Conservation (phyloP, 2,888 invertebrate genomes). For the Stenichneumon culpator region DNA sequence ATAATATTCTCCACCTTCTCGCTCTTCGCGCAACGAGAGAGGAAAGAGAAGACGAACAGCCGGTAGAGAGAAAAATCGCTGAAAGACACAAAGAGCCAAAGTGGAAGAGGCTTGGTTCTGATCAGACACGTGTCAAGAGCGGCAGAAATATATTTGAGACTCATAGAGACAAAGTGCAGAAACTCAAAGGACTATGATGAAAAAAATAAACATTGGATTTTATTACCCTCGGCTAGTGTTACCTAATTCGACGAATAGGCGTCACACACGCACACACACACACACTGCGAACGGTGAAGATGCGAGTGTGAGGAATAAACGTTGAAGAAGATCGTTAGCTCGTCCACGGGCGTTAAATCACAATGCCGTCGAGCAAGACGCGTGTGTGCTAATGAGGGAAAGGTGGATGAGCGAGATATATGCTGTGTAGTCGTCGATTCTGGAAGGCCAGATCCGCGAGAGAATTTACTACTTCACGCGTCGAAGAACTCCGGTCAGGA, state of each 20-base stretch:
- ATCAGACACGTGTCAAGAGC: conserved; percentile 4
- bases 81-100: conserved; percentile 58
- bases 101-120: background rate
- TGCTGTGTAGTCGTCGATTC: conserved; percentile 51
- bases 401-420: conserved; percentile 58
- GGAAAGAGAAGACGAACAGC: conserved; percentile 15
- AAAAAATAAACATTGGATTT: conserved; percentile 34
- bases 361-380: conserved; percentile 63
- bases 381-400: conserved; percentile 69
- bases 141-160: conserved; percentile 3
- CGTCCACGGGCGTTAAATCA: conserved; percentile 74
- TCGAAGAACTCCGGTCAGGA: conserved; percentile 27
- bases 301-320: conserved; percentile 74
- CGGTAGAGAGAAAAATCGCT: conserved; percentile 53
- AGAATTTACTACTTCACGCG: conserved; percentile 63
- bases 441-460: conserved; percentile 55
- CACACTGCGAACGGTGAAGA: conserved; percentile 64
- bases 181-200: background rate
- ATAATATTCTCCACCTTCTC: conserved; percentile 16
- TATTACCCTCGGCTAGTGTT: conserved; percentile 74
- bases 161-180: background rate
- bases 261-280: conserved; percentile 16
- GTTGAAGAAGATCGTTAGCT: conserved; percentile 74
- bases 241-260: conserved; percentile 80
- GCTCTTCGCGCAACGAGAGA: conserved; percentile 8